A percentile compares a stretch with the other conserved stretches of the same genome.
phyloP scores from a whole-genome alignment of 2,888 invertebrate species.

The Pristionchus mayeri region DNA sequence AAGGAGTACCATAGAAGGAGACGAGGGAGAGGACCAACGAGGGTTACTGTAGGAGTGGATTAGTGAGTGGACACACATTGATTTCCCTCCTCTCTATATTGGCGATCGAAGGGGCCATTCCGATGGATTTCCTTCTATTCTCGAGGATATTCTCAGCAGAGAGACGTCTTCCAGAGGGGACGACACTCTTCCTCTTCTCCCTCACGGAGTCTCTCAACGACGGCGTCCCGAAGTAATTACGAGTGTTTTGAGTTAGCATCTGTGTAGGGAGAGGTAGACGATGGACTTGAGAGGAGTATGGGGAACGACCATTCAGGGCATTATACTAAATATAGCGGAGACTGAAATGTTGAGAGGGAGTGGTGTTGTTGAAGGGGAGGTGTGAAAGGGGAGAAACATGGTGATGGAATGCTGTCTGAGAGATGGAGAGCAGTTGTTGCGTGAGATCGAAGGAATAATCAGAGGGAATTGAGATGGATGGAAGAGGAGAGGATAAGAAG shows the following conservation, averaged over 20 bases:
- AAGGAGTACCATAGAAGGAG: slow-evolving; percentile 42
- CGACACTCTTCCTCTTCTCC: slow-evolving; percentile 46
- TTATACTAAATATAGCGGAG: neutral
- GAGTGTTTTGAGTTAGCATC: slow-evolving; percentile 41
- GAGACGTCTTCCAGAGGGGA: slow-evolving; percentile 16
- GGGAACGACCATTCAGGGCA: neutral
- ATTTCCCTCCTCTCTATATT: slow-evolving; percentile 1
- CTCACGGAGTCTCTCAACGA: neutral
- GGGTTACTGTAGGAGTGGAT: neutral
- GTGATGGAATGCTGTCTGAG: neutral
- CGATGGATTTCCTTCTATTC: slow-evolving; percentile 36
- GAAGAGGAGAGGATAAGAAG: neutral
- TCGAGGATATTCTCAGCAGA: slow-evolving; percentile 47
- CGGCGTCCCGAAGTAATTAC: slow-evolving; percentile 38
- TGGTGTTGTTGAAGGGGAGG: neutral
- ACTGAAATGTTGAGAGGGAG: neutral
- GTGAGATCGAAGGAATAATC: neutral
- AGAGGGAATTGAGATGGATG: slow-evolving; percentile 35
- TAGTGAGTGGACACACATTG: slow-evolving; percentile 10
- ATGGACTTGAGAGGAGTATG: neutral
- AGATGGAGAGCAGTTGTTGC: slow-evolving; percentile 20
- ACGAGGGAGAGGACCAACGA: neutral
- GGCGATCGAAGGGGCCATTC: neutral
- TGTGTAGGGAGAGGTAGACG: neutral
- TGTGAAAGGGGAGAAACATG: slow-evolving; percentile 29